These are phyloP conservation scores for Montipora capricornis DNA, from an alignment of 64 coral and sea anemone species.

Conservation along the genomic window DNA sequence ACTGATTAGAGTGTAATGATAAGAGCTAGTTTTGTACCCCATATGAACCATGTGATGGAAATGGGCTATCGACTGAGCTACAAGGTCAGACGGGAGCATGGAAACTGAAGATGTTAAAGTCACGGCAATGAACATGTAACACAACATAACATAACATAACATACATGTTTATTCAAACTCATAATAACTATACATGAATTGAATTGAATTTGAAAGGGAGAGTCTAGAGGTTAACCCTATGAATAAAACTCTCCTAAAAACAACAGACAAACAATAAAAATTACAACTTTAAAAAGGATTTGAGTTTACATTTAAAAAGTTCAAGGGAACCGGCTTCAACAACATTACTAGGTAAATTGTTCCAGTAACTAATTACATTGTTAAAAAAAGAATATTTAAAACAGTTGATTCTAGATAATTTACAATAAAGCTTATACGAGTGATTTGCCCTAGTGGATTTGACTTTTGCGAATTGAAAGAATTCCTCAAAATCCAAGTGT, in stretches of 20 bases:
- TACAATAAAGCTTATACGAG: slow-evolving; percentile 48
- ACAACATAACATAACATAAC: too few relatives aligned
- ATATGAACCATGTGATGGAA: too few relatives aligned
- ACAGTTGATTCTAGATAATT: slow-evolving; percentile 31
- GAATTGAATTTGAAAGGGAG: too few relatives aligned
- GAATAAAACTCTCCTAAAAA: not conserved
- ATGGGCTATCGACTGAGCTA: too few relatives aligned
- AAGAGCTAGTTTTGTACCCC: too few relatives aligned
- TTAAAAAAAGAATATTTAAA: slow-evolving; percentile 44
- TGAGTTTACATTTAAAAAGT: not conserved
- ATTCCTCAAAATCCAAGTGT: not conserved
- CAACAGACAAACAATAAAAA: not conserved
- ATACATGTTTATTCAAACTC: too few relatives aligned
- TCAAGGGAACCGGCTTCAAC: not conserved
- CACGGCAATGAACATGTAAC: too few relatives aligned
- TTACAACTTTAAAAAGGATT: slow-evolving; percentile 1
- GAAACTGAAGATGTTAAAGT: too few relatives aligned
- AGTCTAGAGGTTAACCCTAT: too few relatives aligned
- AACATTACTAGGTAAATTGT: not conserved
- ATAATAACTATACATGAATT: too few relatives aligned
- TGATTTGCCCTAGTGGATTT: slow-evolving; percentile 44
- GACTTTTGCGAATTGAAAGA: slow-evolving; percentile 10
- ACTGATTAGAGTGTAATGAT: too few relatives aligned
- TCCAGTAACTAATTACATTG: not conserved
- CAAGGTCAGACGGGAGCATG: too few relatives aligned